Percentiles rank a stretch among this genome's conserved stretches.
Conservation (phyloP, 2,113 vertebrate species). For the Oncorhynchus kisutch region DNA sequence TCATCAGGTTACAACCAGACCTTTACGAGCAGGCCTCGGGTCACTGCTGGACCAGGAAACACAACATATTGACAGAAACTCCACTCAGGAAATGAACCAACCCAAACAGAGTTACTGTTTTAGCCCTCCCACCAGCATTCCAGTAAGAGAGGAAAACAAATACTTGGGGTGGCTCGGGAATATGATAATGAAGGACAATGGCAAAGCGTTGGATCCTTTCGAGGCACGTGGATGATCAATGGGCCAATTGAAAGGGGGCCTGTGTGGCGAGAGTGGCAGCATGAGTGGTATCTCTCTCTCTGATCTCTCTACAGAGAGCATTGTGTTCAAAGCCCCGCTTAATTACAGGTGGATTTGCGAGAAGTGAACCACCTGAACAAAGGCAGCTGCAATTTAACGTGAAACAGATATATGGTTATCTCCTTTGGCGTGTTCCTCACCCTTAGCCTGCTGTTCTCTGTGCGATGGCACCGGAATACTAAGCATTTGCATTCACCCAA, state of each 20-base stretch:
- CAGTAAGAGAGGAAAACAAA: background rate
- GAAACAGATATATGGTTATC: too few species aligned
- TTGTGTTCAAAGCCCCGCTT: too few species aligned
- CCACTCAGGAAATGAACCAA: slow-evolving; percentile 25
- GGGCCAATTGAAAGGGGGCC: background rate
- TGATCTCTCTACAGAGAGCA: too few species aligned
- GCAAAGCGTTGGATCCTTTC: slow-evolving; percentile 17
- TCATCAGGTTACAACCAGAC: slow-evolving; percentile 30
- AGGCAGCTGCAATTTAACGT: background rate
- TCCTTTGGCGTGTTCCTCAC: too few species aligned
- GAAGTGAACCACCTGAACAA: background rate
- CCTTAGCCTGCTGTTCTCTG: too few species aligned
- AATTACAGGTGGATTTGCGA: too few species aligned
- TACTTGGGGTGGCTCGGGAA: slow-evolving; percentile 19
- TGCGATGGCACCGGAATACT: too few species aligned
- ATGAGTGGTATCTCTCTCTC: background rate
- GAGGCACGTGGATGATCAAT: slow-evolving; percentile 25
- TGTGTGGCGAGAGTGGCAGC: background rate
- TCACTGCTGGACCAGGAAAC: slow-evolving; percentile 29
- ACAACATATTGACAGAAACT: slow-evolving; percentile 18
- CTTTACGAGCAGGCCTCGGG: slow-evolving; percentile 31
- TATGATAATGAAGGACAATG: slow-evolving; percentile 24
- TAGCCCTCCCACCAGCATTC: slow-evolving; percentile 5
- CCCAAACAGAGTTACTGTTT: slow-evolving; percentile 30
- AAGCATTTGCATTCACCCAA: too few species aligned